Evolutionary conservation across 2,888 invertebrate genomes (phyloP), one percentile per base, ranked within the genome.

Genomic region (Andrena fulva): DNA sequence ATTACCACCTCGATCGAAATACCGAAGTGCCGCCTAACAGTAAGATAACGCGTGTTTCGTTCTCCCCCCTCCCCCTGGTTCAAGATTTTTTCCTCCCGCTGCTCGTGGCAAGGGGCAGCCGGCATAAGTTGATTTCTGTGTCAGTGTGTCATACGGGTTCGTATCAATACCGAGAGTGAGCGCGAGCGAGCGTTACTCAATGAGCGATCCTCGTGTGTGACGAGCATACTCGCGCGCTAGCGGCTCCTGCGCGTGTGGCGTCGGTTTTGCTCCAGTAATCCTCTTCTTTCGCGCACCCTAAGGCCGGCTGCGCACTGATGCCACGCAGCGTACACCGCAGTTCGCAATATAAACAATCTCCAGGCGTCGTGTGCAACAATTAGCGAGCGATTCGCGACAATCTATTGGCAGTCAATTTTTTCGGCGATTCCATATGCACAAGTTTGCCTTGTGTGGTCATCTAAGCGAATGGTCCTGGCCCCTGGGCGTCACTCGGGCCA

Each of bases 81-180:
- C 24, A 3, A 8, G 35, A 20, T 29, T 42, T 29, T 27, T 10
- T 10, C 56, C 16, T 2, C 8, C 42, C 8, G 8, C 8, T 10
- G n/a, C 20, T 16, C 16, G 48, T 10, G 24, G 20, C 60, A 63
- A 29, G 31, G 20, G 48, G 12, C 42, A 29, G 8, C 56, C 70
- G 50, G 27, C 64, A 75, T 75, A 88, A 85, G 68, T 85, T 67
- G 72, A 86, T 67, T 89, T 86, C 69, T 88, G 82, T 89, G 89
- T 89, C 87, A 89, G 84, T 87, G 74, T 89, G 89, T 84, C 87
- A 82, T 81, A 82, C 62, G 83, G 82, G 78, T 78, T 80, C 81
- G 85, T 89, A 88, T 82, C 87, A 85, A 82, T 79, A 84, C 86
- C 87, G 89, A 89, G 88, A 89, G 85, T 89, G 85, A 86, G 78